phyloP scores from a whole-genome alignment of 2,797 vertebrate genomes.

The Sus cebifrons region DNA sequence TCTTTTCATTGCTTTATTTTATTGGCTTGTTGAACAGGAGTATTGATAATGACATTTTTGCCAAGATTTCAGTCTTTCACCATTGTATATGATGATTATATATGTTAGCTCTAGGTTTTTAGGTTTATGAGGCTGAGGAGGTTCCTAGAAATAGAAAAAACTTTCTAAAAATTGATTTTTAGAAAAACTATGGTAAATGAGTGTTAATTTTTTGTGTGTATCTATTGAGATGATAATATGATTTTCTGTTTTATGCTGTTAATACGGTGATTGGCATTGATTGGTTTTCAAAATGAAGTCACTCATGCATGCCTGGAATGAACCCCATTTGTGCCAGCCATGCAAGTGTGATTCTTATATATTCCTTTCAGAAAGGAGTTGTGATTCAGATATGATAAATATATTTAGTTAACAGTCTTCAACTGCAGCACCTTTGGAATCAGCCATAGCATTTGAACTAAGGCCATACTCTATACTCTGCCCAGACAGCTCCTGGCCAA shows the following conservation, averaged over 20 bases:
- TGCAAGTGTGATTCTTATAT: background rate
- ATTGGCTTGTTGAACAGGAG: background rate
- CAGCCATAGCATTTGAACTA: background rate
- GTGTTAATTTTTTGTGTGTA: background rate
- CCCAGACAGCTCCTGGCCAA: background rate
- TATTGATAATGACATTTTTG: background rate
- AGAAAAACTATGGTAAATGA: background rate
- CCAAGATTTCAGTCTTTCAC: background rate
- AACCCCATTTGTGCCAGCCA: background rate
- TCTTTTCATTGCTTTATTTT: background rate
- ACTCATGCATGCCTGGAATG: background rate
- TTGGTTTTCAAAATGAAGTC: background rate
- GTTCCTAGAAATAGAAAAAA: background rate
- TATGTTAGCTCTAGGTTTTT: background rate
- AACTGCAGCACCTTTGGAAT: background rate
- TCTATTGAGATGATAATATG: background rate
- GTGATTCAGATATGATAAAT: background rate
- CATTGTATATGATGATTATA: background rate
- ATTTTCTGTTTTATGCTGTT: background rate
- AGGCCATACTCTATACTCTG: background rate
- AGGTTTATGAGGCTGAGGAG: background rate
- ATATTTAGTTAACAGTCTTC: background rate
- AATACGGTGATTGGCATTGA: background rate
- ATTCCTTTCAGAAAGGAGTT: background rate
- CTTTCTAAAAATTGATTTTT: background rate